Evolutionary conservation across 2,797 vertebrate species (phyloP).

Genomic region (Antennarius maculatus): DNA sequence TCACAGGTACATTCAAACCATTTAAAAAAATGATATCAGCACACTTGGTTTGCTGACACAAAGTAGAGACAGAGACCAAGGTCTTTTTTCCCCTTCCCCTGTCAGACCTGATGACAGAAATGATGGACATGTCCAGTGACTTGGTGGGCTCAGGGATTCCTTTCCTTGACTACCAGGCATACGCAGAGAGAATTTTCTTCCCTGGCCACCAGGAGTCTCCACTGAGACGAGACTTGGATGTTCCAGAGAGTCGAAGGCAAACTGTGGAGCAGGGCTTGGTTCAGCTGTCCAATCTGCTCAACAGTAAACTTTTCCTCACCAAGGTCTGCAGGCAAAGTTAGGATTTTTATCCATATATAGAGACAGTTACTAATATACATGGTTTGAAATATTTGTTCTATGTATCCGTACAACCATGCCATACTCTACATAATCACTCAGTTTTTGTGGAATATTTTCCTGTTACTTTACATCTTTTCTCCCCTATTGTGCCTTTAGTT

Average conservation of each 20-base stretch:
- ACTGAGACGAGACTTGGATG: conserved; percentile 90
- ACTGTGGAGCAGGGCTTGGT: conserved; percentile 95
- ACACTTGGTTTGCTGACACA: not conserved
- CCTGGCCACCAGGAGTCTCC: conserved; percentile 94
- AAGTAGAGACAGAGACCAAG: not conserved
- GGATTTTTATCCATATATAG: no score
- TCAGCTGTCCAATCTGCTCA: conserved; percentile 96
- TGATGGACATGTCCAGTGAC: conserved; percentile 98
- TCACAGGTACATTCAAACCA: conserved; percentile 85
- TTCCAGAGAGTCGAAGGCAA: conserved; percentile 90
- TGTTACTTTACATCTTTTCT: not conserved
- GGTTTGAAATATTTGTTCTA: not conserved
- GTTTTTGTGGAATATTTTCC: not conserved
- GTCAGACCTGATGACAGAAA: conserved; percentile 97
- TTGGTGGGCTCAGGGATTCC: conserved; percentile 95
- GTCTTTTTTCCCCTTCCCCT: not conserved
- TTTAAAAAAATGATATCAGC: not conserved
- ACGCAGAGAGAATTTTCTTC: conserved; percentile 96
- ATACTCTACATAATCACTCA: no score
- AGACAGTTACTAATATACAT: not conserved
- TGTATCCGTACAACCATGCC: not conserved
- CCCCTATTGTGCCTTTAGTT: conserved; percentile 77
- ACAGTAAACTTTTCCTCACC: conserved; percentile 98
- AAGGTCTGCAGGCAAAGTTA: conserved; percentile 77
- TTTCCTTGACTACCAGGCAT: conserved; percentile 93